Evolutionary conservation across 2,113 vertebrate species (phyloP).

Genomic region (Tragelaphus scriptus): DNA sequence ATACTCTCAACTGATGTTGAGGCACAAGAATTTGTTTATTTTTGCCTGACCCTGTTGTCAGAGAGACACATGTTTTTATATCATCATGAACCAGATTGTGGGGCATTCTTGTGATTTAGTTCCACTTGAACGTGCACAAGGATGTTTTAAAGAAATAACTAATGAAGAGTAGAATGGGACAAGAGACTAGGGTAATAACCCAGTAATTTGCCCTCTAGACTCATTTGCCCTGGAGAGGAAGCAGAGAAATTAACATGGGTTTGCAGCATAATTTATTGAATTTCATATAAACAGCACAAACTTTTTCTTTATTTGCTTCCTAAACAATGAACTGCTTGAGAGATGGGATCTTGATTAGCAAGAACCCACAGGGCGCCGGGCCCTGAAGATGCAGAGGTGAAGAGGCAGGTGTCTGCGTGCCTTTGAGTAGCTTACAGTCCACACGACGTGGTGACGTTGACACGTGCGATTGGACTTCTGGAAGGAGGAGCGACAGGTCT

Average conservation of each 20-base stretch:
- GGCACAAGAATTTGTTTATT: not conserved
- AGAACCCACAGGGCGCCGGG: not conserved
- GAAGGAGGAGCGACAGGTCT: not conserved
- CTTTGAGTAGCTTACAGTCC: not conserved
- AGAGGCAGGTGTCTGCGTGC: not conserved
- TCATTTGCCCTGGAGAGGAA: not conserved
- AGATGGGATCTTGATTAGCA: not conserved
- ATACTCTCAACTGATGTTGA: not conserved
- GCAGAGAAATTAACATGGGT: not conserved
- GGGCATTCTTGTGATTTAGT: not conserved
- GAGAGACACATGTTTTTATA: not conserved
- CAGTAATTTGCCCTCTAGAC: not conserved
- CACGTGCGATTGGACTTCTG: rapidly evolving
- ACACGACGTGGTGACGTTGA: rapidly evolving
- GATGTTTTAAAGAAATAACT: not conserved
- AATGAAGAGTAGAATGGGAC: not conserved
- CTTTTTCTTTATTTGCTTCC: not conserved
- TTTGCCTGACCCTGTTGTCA: not conserved
- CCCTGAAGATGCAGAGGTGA: not conserved
- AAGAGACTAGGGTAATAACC: not conserved
- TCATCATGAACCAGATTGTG: not conserved
- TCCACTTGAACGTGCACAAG: not conserved
- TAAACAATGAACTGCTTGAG: not conserved
- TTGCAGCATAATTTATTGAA: not conserved
- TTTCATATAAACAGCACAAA: not conserved